These are phyloP conservation scores for Griposia aprilina DNA, from an alignment of 2,888 invertebrate genomes.

Conservation along the genomic window DNA sequence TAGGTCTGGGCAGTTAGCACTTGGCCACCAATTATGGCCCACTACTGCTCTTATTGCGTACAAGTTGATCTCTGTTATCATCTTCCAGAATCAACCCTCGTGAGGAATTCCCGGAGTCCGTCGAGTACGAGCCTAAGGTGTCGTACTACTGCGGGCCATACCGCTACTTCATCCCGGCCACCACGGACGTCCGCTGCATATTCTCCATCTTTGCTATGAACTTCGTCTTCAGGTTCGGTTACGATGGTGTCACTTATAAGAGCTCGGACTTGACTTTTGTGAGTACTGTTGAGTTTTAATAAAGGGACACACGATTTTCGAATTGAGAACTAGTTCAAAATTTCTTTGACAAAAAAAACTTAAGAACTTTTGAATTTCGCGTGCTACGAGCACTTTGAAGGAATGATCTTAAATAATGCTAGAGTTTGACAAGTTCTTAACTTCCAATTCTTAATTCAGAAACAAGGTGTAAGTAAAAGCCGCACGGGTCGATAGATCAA, in stretches of 20 bases:
- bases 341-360: no score
- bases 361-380: background rate
- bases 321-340: background rate
- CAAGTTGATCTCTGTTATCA: background rate
- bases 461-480: background rate
- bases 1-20: background rate
- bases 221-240: slow-evolving; percentile 85
- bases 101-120: slow-evolving; percentile 87
- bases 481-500: background rate
- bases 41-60: no score
- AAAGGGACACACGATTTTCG: background rate
- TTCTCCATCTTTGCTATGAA: slow-evolving; percentile 89
- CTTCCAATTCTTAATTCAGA: background rate
- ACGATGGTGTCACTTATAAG: slow-evolving; percentile 87
- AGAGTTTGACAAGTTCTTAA: background rate
- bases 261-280: slow-evolving; percentile 86
- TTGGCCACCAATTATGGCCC: background rate
- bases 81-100: slow-evolving; percentile 84
- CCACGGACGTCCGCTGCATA: slow-evolving; percentile 86
- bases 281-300: slow-evolving; percentile 68
- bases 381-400: background rate
- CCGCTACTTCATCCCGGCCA: slow-evolving; percentile 88
- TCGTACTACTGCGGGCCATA: slow-evolving; percentile 88
- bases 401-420: background rate
- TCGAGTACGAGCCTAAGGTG: slow-evolving; percentile 87